phyloP scores from a whole-genome alignment of 2,113 vertebrate species.

The Eurypyga helias region DNA sequence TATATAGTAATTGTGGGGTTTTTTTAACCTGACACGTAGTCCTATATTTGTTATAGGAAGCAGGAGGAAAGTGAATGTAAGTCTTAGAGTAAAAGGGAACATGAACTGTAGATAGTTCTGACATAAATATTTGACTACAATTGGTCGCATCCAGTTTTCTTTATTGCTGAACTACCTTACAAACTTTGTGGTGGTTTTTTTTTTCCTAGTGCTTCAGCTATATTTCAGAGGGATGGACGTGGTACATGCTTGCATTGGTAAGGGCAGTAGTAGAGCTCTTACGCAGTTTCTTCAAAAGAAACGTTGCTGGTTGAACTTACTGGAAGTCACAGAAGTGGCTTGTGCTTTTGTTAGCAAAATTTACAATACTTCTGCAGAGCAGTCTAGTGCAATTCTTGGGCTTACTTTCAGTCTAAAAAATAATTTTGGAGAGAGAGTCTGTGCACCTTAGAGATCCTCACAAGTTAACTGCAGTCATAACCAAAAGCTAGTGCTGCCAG shows the following conservation, averaged over 20 bases:
- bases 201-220: neutral
- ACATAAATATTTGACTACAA: neutral
- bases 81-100: neutral
- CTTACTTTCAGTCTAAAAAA: neutral
- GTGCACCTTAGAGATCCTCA: neutral
- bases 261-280: neutral
- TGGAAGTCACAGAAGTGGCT: neutral
- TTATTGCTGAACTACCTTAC: neutral
- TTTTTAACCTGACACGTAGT: neutral
- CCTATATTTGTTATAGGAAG: neutral
- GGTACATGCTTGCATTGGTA: neutral
- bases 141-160: neutral
- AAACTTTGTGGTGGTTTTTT: neutral
- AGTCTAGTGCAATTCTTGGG: neutral
- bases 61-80: neutral
- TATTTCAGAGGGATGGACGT: neutral
- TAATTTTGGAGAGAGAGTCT: neutral
- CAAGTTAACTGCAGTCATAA: neutral
- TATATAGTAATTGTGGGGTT: neutral
- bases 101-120: neutral
- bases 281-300: neutral
- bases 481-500: neutral
- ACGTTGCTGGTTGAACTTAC: neutral
- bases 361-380: neutral
- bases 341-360: constrained; percentile 14